A percentile compares a stretch with the other conserved stretches of the same genome.
Conservation (phyloP, 2,888 invertebrate genomes). For the Lucinisca nassula region DNA sequence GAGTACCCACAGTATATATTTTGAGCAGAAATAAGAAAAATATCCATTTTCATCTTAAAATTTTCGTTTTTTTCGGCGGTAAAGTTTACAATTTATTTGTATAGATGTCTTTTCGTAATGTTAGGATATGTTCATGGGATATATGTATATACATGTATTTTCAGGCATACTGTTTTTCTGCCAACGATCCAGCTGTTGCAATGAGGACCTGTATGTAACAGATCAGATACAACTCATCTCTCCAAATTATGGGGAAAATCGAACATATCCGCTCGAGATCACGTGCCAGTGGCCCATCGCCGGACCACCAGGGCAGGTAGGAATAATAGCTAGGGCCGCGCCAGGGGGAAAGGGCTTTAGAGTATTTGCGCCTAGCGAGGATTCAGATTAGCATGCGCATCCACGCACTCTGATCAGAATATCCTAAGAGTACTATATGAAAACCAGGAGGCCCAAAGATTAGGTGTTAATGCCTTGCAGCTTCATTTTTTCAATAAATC, state of each 20-base stretch:
- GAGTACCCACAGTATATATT: not conserved
- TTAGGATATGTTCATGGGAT: not conserved
- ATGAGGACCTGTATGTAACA: not conserved
- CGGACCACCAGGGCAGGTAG: not conserved
- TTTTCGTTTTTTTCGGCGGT: not conserved
- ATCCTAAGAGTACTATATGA: not conserved
- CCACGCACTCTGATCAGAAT: no score
- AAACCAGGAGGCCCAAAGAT: not conserved
- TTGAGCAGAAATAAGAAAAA: not conserved
- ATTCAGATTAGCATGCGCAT: no score
- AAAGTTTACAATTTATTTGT: not conserved
- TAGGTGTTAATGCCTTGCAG: not conserved
- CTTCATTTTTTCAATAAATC: not conserved
- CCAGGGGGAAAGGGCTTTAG: no score
- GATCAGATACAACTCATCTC: not conserved
- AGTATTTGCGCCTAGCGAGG: no score
- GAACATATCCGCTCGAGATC: not conserved
- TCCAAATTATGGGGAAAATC: slow-evolving; percentile 1
- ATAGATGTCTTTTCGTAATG: not conserved
- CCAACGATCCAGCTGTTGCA: not conserved
- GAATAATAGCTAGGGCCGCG: no score
- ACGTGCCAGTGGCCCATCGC: not conserved
- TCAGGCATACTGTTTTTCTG: not conserved
- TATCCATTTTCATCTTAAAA: not conserved
- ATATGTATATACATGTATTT: not conserved